phyloP scores from a whole-genome alignment of 1,140 invertebrate genomes.

The Drosophila sp. region DNA sequence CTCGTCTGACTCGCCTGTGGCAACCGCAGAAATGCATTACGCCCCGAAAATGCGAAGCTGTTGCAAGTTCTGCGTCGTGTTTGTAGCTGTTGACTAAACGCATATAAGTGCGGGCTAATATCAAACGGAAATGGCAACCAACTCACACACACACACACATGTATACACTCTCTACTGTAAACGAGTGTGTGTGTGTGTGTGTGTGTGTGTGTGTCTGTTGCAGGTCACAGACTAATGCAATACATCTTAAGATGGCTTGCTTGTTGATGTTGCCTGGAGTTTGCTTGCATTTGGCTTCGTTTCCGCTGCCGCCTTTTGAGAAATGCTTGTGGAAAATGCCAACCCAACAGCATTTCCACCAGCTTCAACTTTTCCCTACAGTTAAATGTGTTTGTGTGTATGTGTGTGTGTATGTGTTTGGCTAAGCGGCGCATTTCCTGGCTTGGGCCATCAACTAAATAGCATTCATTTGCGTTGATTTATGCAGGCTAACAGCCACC shows the following conservation, averaged over 20 bases:
- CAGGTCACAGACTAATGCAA: slow-evolving; percentile 60
- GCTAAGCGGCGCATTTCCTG: slow-evolving; percentile 80
- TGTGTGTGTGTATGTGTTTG: slow-evolving; percentile 47
- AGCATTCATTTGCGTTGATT: slow-evolving; percentile 84
- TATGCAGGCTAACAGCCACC: slow-evolving; percentile 60
- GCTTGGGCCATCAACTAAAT: slow-evolving; percentile 79
- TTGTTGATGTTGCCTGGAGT: slow-evolving; percentile 52
- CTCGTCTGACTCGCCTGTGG: slow-evolving; percentile 15
- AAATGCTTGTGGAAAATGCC: slow-evolving; percentile 82
- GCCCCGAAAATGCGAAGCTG: slow-evolving; percentile 32
- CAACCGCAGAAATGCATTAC: slow-evolving; percentile 78
- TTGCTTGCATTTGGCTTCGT: slow-evolving; percentile 74
- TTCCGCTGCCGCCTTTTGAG: slow-evolving; percentile 75
- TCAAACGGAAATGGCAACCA: slow-evolving; percentile 73
- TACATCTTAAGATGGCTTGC: slow-evolving; percentile 65
- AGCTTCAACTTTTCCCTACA: slow-evolving; percentile 38
- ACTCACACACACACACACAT: slow-evolving; percentile 28
- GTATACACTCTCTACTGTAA: slow-evolving; percentile 4
- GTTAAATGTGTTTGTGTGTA: slow-evolving; percentile 25
- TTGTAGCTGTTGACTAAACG: slow-evolving; percentile 70
- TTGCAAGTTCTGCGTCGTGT: slow-evolving; percentile 56
- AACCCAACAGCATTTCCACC: slow-evolving; percentile 72
- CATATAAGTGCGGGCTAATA: slow-evolving; percentile 72
- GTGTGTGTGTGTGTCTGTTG: slow-evolving; percentile 2
- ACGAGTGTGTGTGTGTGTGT: not conserved